These are phyloP conservation scores for Dermolepida albohirtum DNA, from an alignment of 2,888 invertebrate genomes.

Conservation along the genomic window DNA sequence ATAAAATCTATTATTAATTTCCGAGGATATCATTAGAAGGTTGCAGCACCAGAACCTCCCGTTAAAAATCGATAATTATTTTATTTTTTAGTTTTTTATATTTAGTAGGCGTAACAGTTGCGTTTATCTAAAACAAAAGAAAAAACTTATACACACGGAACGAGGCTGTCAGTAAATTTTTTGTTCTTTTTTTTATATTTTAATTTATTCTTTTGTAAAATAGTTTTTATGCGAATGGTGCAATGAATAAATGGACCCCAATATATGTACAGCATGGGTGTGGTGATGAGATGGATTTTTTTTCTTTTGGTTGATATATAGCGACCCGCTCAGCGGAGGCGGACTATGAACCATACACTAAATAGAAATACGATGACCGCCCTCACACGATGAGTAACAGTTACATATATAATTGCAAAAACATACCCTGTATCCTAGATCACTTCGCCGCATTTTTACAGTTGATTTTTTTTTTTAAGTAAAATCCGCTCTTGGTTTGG, in stretches of 20 bases:
- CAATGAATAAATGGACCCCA: slow-evolving; percentile 59
- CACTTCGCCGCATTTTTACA: slow-evolving; percentile 73
- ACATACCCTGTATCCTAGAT: slow-evolving; percentile 95
- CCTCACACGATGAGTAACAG: slow-evolving; percentile 62
- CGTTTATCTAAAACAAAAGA: no score
- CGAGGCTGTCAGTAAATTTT: no score
- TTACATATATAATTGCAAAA: slow-evolving; percentile 88
- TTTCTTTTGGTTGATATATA: slow-evolving; percentile 28
- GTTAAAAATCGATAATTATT: no score
- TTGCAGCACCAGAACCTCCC: no score
- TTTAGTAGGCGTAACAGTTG: slow-evolving; percentile 3
- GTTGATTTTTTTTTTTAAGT: slow-evolving; percentile 58
- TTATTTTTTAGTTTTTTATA: no score
- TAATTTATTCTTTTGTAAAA: slow-evolving; percentile 8
- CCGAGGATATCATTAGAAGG: no score
- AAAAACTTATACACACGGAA: no score
- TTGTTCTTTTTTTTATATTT: slow-evolving; percentile 4
- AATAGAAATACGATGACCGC: slow-evolving; percentile 59
- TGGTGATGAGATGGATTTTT: slow-evolving; percentile 27
- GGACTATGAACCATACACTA: slow-evolving; percentile 54
- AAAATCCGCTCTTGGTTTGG: slow-evolving; percentile 42
- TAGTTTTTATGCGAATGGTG: no score
- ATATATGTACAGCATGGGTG: slow-evolving; percentile 62
- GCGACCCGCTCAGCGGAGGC: slow-evolving; percentile 55
- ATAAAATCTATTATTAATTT: not conserved